These are phyloP conservation scores for Fratercula arctica DNA, from an alignment of 2,797 vertebrate species.

Conservation along the genomic window DNA sequence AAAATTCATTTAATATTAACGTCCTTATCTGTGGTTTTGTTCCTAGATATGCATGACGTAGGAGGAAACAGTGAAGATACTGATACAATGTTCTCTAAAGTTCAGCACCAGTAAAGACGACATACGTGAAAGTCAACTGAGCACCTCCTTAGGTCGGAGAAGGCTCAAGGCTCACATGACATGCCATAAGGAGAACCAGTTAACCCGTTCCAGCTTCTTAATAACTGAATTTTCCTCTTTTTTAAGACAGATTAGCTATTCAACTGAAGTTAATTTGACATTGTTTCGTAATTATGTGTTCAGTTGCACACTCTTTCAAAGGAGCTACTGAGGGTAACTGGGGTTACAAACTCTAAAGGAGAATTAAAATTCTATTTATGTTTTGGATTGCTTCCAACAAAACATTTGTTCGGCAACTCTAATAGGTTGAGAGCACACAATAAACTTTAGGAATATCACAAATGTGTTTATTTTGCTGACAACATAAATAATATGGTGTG, in stretches of 20 bases:
- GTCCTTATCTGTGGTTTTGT: neutral
- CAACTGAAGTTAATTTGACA: slow-evolving; percentile 33
- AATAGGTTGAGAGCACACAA: neutral
- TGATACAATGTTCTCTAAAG: neutral
- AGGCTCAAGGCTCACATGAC: neutral
- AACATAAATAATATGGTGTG: neutral
- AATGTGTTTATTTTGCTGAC: slow-evolving; percentile 6
- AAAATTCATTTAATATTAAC: neutral
- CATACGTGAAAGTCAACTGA: neutral
- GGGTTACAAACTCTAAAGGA: slow-evolving; percentile 39
- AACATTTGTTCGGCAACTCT: slow-evolving; percentile 3
- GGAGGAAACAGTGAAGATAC: neutral
- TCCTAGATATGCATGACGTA: neutral
- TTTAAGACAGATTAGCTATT: neutral
- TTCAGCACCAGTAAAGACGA: neutral
- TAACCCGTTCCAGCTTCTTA: neutral
- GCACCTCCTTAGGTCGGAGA: neutral
- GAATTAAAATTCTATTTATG: slow-evolving; percentile 50
- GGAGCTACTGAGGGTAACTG: slow-evolving; percentile 44
- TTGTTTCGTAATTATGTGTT: slow-evolving; percentile 37
- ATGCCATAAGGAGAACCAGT: neutral
- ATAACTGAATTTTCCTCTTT: neutral
- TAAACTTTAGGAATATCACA: slow-evolving; percentile 10
- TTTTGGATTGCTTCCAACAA: slow-evolving; percentile 34
- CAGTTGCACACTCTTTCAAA: slow-evolving; percentile 33